Conservation (phyloP, 2,888 invertebrate genomes). For the Brachyopa scutellaris region DNA sequence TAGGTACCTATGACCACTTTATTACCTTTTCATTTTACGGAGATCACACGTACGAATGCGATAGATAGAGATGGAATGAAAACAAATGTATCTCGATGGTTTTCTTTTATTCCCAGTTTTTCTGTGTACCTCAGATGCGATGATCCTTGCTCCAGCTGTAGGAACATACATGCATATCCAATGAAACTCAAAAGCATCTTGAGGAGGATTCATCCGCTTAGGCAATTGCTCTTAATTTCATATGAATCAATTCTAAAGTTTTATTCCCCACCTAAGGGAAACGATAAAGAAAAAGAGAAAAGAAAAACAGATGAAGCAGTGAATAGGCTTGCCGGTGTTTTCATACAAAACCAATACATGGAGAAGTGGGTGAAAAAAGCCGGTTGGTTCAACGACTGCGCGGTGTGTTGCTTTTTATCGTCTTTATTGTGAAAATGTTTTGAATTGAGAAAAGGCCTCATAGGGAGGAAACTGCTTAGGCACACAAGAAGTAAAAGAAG, state of each 20-base stretch:
- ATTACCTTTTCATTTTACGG: conserved; percentile 23
- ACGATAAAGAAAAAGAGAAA: neutral
- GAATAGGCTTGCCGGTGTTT: neutral
- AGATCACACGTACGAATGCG: neutral
- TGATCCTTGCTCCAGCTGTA: conserved; percentile 15
- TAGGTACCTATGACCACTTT: conserved; percentile 60
- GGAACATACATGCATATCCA: neutral
- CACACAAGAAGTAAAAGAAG: conserved; percentile 2
- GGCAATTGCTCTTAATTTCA: conserved; percentile 41
- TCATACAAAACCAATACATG: conserved; percentile 54
- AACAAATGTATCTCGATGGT: conserved; percentile 21
- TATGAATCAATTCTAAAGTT: conserved; percentile 41
- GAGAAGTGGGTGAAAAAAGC: conserved; percentile 70
- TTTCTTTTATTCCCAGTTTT: neutral
- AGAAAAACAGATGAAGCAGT: neutral
- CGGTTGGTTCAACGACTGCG: conserved; percentile 68
- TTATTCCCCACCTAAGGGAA: conserved; percentile 16
- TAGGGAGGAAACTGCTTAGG: conserved; percentile 15
- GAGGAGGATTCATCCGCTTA: conserved; percentile 21
- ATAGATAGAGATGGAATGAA: conserved; percentile 22
- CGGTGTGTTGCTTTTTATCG: conserved; percentile 25
- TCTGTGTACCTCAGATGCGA: conserved; percentile 5
- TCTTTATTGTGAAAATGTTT: conserved; percentile 36
- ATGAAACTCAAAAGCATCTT: conserved; percentile 4
- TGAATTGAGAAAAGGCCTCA: neutral